Conservation (phyloP, 2,888 invertebrate species). For the Carterocephalus palaemon region DNA sequence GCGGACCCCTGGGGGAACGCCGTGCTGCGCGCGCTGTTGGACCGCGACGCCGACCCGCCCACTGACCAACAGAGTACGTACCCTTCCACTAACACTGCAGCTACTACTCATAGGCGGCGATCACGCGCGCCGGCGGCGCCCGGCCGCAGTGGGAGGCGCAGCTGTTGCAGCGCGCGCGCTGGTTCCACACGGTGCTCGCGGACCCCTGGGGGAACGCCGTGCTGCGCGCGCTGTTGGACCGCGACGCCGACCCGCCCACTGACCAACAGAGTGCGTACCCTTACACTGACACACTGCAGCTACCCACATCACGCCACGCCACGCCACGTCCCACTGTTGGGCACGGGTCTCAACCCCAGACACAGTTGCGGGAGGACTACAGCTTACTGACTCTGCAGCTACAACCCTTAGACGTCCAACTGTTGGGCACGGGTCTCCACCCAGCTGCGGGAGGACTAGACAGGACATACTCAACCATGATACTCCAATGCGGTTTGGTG, state of each 20-base stretch:
- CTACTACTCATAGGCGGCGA: no score
- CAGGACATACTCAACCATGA: no score
- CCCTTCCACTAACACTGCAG: neutral
- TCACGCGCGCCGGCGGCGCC: conserved; percentile 55
- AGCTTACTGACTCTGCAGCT: no score
- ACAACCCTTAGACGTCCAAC: no score
- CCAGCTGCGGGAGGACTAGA: no score
- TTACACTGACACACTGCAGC: neutral
- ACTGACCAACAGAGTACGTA: conserved; percentile 54
- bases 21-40: conserved; percentile 75
- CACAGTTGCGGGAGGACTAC: no score
- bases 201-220: conserved; percentile 78
- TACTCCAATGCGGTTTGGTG: no score
- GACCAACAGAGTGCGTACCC: conserved; percentile 52
- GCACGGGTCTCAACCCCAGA: no score
- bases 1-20: conserved; percentile 77
- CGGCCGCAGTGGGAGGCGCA: conserved; percentile 50
- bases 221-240: conserved; percentile 75
- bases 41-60: conserved; percentile 73
- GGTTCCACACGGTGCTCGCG: conserved; percentile 73
- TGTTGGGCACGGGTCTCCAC: no score
- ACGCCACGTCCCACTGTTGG: no score
- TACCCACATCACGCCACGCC: no score
- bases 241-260: conserved; percentile 68
- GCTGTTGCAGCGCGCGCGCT: conserved; percentile 76